Base-by-base conservation (phyloP, 2,888 invertebrate species). In the Euspilapteryx auroguttella region DNA sequence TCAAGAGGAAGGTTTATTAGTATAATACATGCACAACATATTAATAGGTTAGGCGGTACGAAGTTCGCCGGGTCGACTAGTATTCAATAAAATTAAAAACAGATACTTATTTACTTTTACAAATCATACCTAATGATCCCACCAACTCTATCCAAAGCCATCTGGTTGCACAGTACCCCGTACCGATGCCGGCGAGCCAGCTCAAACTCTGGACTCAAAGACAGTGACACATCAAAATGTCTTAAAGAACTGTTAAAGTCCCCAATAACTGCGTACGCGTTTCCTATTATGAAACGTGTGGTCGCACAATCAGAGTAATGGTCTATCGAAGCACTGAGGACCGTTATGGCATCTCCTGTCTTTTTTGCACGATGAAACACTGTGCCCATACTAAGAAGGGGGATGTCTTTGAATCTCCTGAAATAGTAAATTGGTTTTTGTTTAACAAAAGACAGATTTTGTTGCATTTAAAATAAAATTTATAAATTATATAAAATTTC, bases 321-420 rank as follows among this genome's bases (percentile, higher is more conserved):
- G 45, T 88, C 87, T 8, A 87, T 76, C 0, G 89, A 87, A 10
- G 86, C 83, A 40, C 83, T 82, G 1, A 89, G 68, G 25, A 90
- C 76, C 34, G 85, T 79, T 1, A 84, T 79, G 1, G 89, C 89
- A 54, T 90, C 89, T 34, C 82, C 81, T 1, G 83, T 79, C 40
- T 79, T 77, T 35, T 76, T 73, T 26, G 84, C 80, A 25, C 85
- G 80, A 43, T 87, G 87, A 9, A 91, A 65, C 37, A 89, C 78
- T 24, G 85, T 83, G 0, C 87, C 90, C 47, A 90, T 62, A 45
- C 83, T 87, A 30, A 88, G 68, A 20, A 89, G 62, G 1, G 89
- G 83, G 27, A 89, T 79, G 49, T 88, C 86, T 51, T 84, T 83
- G 47, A 82, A 83, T 38, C 78, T 61, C 42, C 89, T 89, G 71